Evolutionary conservation across 2,797 vertebrate species (phyloP).

Genomic region (Tympanoctomys barrerae): DNA sequence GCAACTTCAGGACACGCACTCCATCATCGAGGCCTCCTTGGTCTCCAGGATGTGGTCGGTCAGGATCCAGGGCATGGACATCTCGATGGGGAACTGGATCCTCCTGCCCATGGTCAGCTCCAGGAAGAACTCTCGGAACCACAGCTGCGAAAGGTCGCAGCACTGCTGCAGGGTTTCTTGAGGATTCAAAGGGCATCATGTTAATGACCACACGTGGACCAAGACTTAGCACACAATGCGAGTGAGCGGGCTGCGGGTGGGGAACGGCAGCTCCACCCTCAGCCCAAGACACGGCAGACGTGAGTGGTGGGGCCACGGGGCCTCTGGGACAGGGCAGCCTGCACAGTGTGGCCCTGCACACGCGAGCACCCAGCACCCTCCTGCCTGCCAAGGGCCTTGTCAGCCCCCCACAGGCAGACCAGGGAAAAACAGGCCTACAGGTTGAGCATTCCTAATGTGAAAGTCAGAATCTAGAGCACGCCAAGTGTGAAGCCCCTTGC

Average conservation of each 20-base stretch:
- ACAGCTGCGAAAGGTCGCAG: constrained; percentile 98
- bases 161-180: constrained; percentile 98
- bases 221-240: accelerated
- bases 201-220: constrained; percentile 7
- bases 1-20: constrained; percentile 89
- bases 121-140: constrained; percentile 99
- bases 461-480: neutral
- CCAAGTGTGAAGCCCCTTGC: neutral
- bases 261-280: neutral
- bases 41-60: constrained; percentile 98
- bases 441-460: constrained; percentile 30
- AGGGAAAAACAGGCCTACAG: neutral
- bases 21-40: constrained; percentile 99
- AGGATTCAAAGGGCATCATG: constrained; percentile 60
- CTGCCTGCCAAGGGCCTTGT: neutral
- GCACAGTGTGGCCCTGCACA: neutral
- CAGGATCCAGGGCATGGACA: constrained; percentile 99
- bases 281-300: neutral
- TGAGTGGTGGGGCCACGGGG: neutral
- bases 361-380: neutral
- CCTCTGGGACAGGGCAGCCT: neutral
- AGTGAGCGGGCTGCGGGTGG: accelerated
- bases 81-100: constrained; percentile 99
- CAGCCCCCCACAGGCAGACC: neutral
- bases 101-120: constrained; percentile 98